Percentiles rank a stretch among this genome's conserved stretches.
These are phyloP conservation scores for Rhipidura dahli DNA, from an alignment of 2,113 vertebrate genomes.

Conservation along the genomic window DNA sequence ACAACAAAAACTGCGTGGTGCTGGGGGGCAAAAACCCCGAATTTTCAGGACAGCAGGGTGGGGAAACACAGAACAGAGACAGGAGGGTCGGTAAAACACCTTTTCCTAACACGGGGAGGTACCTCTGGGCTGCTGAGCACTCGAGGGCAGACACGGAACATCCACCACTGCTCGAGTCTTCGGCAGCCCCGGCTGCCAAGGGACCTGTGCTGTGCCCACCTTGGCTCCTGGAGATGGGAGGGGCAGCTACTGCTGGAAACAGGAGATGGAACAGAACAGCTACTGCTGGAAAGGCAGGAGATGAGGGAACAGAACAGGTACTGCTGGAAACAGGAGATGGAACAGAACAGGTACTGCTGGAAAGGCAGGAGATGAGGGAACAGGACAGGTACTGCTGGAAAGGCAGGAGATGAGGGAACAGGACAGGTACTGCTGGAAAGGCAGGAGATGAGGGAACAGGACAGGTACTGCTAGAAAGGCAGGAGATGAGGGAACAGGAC, in stretches of 20 bases:
- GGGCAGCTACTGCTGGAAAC: background rate
- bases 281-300: background rate
- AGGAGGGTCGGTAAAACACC: background rate
- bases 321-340: background rate
- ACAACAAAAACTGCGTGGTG: background rate
- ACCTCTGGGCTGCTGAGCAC: background rate
- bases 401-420: background rate
- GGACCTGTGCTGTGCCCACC: rapidly evolving
- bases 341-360: too few relatives aligned
- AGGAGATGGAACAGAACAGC: background rate
- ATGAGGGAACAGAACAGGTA: background rate
- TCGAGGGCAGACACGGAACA: rapidly evolving
- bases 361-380: background rate
- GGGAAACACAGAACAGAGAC: background rate
- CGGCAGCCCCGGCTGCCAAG: rapidly evolving
- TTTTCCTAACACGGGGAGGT: background rate
- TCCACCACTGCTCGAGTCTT: rapidly evolving
- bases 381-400: background rate
- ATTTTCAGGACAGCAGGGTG: background rate
- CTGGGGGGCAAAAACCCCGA: rapidly evolving
- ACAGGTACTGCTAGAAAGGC: too few relatives aligned
- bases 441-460: background rate
- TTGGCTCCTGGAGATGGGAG: rapidly evolving
- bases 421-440: too few relatives aligned
- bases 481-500: background rate